These are phyloP conservation scores for Eupithecia inturbata DNA, from an alignment of 2,888 invertebrate genomes.

Conservation along the genomic window DNA sequence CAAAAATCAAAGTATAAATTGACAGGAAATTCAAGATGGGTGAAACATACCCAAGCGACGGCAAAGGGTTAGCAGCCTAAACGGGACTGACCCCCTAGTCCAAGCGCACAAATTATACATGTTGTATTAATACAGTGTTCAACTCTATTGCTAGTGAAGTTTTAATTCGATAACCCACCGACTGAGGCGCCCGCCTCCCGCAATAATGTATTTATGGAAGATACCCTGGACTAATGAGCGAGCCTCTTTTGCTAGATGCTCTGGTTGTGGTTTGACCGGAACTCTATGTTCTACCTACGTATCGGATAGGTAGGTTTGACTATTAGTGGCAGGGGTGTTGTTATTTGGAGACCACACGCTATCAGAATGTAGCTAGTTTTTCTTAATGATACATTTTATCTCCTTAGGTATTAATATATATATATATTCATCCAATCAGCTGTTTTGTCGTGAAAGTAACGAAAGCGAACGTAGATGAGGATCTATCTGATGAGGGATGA, in stretches of 20 bases:
- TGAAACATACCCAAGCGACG: not conserved
- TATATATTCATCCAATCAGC: no score
- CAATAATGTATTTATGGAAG: slow-evolving; percentile 83
- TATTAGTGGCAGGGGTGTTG: not conserved
- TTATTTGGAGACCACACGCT: not conserved
- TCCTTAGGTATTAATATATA: no score
- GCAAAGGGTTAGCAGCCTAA: slow-evolving; percentile 36
- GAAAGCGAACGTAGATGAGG: no score
- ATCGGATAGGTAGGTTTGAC: not conserved
- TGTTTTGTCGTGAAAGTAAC: no score
- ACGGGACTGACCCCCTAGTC: slow-evolving; percentile 69
- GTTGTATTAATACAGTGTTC: slow-evolving; percentile 83
- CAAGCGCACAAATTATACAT: slow-evolving; percentile 82
- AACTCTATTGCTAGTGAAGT: slow-evolving; percentile 81
- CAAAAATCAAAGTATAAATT: not conserved
- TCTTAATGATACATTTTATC: not conserved
- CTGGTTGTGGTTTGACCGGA: slow-evolving; percentile 49
- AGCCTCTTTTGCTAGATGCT: slow-evolving; percentile 69
- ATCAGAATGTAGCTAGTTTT: not conserved
- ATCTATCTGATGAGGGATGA: no score
- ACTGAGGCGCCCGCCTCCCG: slow-evolving; percentile 50
- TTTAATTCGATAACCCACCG: slow-evolving; percentile 49
- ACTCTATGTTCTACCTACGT: not conserved
- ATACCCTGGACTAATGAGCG: slow-evolving; percentile 83
- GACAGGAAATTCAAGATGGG: not conserved